Evolutionary conservation across 2,113 vertebrate species (phyloP).

Genomic region (Patagioenas fasciata): DNA sequence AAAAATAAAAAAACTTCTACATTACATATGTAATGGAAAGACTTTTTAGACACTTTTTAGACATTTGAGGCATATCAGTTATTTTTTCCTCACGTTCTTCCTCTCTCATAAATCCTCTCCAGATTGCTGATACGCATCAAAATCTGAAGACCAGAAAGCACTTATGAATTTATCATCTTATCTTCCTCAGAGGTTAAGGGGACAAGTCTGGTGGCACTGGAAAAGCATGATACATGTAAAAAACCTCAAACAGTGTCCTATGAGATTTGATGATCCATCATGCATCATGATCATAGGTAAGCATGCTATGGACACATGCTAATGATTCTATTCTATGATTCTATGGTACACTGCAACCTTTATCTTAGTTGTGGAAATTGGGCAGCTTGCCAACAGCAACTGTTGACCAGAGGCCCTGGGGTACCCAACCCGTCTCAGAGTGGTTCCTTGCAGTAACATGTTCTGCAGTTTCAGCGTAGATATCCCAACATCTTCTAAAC

Average conservation of each 20-base stretch:
- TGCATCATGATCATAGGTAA: background rate
- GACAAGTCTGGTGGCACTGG: background rate
- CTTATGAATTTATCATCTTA: background rate
- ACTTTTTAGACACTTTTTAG: background rate
- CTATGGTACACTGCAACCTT: background rate
- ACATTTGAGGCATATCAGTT: background rate
- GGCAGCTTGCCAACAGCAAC: background rate
- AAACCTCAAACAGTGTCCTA: background rate
- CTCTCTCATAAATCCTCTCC: background rate
- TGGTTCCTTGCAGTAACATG: background rate
- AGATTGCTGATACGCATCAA: background rate
- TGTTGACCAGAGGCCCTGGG: background rate
- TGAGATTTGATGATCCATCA: background rate
- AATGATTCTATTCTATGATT: too few species aligned
- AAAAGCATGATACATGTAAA: background rate
- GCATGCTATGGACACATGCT: background rate
- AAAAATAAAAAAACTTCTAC: background rate
- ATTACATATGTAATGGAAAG: background rate
- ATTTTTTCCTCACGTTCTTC: background rate
- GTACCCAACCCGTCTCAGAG: background rate
- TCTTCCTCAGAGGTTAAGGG: background rate
- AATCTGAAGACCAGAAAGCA: background rate
- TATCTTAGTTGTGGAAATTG: rapidly evolving
- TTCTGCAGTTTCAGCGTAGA: background rate
- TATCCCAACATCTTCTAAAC: background rate